Base-by-base conservation (phyloP, 2,888 invertebrate species). In the Lagria hirta region DNA sequence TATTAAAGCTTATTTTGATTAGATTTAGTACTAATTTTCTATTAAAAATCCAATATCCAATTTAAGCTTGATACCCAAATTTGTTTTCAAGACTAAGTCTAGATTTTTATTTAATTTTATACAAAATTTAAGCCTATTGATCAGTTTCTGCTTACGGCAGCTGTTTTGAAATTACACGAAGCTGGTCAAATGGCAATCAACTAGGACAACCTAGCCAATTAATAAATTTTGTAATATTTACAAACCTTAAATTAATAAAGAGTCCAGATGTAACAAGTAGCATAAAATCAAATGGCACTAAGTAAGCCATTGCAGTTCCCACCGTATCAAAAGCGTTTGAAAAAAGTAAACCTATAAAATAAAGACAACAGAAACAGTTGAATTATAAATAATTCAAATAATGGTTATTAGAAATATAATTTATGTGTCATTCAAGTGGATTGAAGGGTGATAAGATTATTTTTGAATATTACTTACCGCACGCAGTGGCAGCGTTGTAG, bases 241-340 rank as follows among this genome's bases (percentile, higher is more conserved):
- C n/a, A n/a, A n/a, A 90, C 91, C 84, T 84, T 50, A 92, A 75
- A 72, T 85, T 87, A 29, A 90, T 76, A 65, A 92, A 91, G 22
- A 89, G 76, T 13, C 92, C 92, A 34, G 90, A 90, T 1, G 89
- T 89, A 56, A 91, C 83, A 88, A 92, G 89, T 42, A 91, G 78
- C 5, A 87, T 75, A 61, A 88, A 89, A 71, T 92, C 91, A 60
- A 92, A 86, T 0, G 92, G 90, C 48, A 92, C 86, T 34, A 92
- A 74, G 65, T 86, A 89, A 0, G 88, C 85, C 77, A 91, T 87
- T 1, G 89, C 88, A 28, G 83, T 64, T 1, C 89, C 82, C 61
- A 88, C 83, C 6, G 85, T 86, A 20, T 86, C 85, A 63, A 90
- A 92, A 0, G 85, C 84, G 20, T 85, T 85, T 0, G 91, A 90